These are phyloP conservation scores for Hydractinia echinata DNA, from an alignment of 30 jellyfish, hydroid and myxozoan species.

Conservation along the genomic window DNA sequence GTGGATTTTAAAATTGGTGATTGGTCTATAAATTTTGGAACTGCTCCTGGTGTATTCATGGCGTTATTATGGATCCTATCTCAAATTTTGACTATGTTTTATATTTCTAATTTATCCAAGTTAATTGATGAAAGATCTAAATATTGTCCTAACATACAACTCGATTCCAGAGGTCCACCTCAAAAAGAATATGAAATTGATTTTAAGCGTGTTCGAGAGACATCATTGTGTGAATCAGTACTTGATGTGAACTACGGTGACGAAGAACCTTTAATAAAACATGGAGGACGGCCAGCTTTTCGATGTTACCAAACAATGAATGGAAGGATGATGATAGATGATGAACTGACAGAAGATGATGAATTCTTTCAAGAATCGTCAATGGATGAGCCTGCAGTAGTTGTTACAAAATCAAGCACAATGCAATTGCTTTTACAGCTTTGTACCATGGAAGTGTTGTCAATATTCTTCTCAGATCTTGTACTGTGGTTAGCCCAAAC, in stretches of 20 bases:
- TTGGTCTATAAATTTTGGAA: conserved; percentile 80
- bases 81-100: conserved; percentile 59
- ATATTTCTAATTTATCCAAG: conserved; percentile 14
- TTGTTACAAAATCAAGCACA: neutral
- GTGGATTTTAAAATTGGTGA: conserved; percentile 63
- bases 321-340: conserved; percentile 24
- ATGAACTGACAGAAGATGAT: conserved; percentile 30
- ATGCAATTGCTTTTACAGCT: conserved; percentile 19
- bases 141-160: conserved; percentile 21
- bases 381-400: neutral
- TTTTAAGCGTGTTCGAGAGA: conserved; percentile 22
- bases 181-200: conserved; percentile 14
- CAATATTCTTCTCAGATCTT: conserved; percentile 79
- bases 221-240: conserved; percentile 42
- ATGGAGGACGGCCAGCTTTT: conserved; percentile 10
- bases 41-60: conserved; percentile 95
- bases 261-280: conserved; percentile 25
- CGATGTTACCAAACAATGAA: conserved; percentile 15
- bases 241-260: conserved; percentile 25
- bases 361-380: neutral
- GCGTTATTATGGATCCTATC: conserved; percentile 71
- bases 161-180: conserved; percentile 26
- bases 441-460: conserved; percentile 62
- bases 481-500: conserved; percentile 92
- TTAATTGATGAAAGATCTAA: conserved; percentile 29